Percentiles rank a stretch among this genome's conserved stretches.
Evolutionary conservation across 2,888 invertebrate genomes (phyloP).

Genomic region (Aquatica leii): DNA sequence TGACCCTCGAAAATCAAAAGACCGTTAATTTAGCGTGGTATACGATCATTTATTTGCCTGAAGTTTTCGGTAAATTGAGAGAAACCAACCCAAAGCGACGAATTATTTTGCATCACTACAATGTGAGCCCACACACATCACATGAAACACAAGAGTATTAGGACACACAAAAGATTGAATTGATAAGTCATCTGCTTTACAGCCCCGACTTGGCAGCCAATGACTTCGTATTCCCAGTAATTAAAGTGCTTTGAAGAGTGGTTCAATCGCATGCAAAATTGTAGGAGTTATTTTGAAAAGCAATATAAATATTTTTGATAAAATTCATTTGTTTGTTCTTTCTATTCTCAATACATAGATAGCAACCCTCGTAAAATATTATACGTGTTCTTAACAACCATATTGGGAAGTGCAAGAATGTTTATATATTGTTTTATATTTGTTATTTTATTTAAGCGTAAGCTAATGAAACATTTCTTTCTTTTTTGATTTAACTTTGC

Average conservation of each 20-base stretch:
- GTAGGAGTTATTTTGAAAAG: background rate
- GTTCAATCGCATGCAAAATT: constrained; percentile 3
- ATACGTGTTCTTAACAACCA: no score
- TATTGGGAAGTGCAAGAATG: no score
- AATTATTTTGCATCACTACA: no score
- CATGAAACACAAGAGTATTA: constrained; percentile 5
- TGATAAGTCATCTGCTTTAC: background rate
- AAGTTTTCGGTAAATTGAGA: constrained; percentile 10
- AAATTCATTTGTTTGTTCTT: background rate
- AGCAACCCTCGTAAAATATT: background rate
- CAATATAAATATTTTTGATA: background rate
- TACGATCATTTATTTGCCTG: constrained; percentile 44
- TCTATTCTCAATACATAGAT: constrained; percentile 2
- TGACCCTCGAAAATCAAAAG: constrained; percentile 22
- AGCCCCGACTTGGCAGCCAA: background rate
- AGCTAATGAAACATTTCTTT: no score
- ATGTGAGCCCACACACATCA: constrained; percentile 1
- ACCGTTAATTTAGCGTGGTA: constrained; percentile 46
- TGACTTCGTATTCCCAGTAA: background rate
- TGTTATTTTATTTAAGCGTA: no score
- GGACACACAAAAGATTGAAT: background rate
- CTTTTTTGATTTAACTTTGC: no score
- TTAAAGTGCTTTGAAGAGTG: constrained; percentile 1
- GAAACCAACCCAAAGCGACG: constrained; percentile 1
- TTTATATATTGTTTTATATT: no score